phyloP scores from a whole-genome alignment of 2,113 vertebrate species.

The Etheostoma spectabile region DNA sequence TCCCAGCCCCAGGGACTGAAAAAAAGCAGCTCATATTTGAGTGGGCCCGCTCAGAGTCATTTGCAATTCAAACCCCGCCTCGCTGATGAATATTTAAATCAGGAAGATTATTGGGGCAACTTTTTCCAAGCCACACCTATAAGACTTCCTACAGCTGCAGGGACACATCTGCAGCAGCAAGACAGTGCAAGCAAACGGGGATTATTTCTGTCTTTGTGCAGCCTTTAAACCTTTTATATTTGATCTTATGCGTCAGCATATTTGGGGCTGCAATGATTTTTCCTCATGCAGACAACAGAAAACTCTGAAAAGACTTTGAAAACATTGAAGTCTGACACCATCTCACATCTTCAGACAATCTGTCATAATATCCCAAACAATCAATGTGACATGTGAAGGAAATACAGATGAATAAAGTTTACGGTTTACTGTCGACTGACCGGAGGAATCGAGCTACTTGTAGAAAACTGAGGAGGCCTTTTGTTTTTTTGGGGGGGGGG shows the following conservation, averaged over 20 bases:
- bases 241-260: background rate
- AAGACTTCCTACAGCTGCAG: background rate
- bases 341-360: too few relatives aligned
- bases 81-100: conserved; percentile 63
- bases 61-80: conserved; percentile 55
- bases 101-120: background rate
- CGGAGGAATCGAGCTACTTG: too few relatives aligned
- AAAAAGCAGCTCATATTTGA: conserved; percentile 50
- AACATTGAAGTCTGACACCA: too few relatives aligned
- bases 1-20: background rate
- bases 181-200: background rate
- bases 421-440: too few relatives aligned
- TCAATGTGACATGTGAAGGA: too few relatives aligned
- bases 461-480: too few relatives aligned
- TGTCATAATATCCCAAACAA: too few relatives aligned
- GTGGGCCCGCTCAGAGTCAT: conserved; percentile 55
- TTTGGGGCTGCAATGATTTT: background rate
- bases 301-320: too few relatives aligned
- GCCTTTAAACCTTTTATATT: background rate
- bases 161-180: background rate
- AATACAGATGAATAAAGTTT: too few relatives aligned
- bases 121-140: conserved; percentile 32
- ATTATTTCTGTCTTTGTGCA: background rate
- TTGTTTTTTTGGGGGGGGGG: too few relatives aligned
- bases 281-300: too few relatives aligned